A percentile compares a stretch with the other conserved stretches of the same genome.
These are phyloP conservation scores for Cacatua alba DNA, from an alignment of 2,113 vertebrate species.

Conservation along the genomic window DNA sequence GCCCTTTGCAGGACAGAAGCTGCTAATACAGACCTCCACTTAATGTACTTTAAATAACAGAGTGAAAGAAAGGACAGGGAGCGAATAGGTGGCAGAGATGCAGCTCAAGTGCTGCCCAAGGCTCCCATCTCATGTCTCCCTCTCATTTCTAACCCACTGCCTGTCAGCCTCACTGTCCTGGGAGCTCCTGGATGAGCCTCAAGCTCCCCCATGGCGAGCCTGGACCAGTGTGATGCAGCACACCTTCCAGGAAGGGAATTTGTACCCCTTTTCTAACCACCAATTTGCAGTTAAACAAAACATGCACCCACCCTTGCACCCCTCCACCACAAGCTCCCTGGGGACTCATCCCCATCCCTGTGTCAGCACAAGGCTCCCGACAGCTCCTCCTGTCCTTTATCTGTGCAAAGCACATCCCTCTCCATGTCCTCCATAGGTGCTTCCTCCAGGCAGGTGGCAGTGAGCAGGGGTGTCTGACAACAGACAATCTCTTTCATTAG, in stretches of 20 bases:
- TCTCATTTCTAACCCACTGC: neutral
- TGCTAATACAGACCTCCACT: neutral
- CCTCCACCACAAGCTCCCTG: neutral
- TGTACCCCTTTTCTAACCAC: neutral
- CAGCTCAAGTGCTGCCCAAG: neutral
- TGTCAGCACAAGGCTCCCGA: neutral
- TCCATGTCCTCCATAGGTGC: neutral
- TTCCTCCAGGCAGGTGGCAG: neutral
- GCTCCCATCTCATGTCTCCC: neutral
- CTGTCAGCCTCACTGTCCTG: accelerated
- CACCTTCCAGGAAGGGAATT: neutral
- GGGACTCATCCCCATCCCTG: neutral
- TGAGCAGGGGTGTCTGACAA: neutral
- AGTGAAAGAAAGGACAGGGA: neutral
- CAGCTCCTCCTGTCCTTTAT: neutral
- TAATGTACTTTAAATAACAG: neutral
- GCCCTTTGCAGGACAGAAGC: neutral
- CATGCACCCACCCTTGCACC: neutral
- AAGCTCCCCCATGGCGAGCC: accelerated
- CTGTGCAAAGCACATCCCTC: neutral
- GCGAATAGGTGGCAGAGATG: neutral
- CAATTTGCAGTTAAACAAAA: neutral
- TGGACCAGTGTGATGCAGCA: neutral
- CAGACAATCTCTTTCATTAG: neutral
- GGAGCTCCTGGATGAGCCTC: neutral